Percentiles rank a stretch among this genome's conserved stretches.
Evolutionary conservation across 2,113 vertebrate genomes (phyloP).

Genomic region (Lamprologus ornatipinnis): DNA sequence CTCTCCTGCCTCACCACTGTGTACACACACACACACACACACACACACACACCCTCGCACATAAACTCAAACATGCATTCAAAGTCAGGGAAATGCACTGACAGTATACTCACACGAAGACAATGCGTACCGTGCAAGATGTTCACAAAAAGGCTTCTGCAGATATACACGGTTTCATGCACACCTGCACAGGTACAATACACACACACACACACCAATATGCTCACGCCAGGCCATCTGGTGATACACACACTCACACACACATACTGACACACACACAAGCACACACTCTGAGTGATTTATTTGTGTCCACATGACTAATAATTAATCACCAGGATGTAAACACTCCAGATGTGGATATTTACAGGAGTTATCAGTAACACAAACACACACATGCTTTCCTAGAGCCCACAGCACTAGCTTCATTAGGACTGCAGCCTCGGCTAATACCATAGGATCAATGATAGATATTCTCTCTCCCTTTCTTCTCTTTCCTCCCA

Average conservation of each 20-base stretch:
- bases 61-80: background rate
- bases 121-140: constrained; percentile 15
- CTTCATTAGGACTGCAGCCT: constrained; percentile 46
- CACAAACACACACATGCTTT: background rate
- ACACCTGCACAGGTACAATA: constrained; percentile 1
- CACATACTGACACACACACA: background rate
- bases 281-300: constrained; percentile 16
- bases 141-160: background rate
- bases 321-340: constrained; percentile 48
- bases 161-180: background rate
- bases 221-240: background rate
- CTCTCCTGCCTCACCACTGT: constrained; percentile 45
- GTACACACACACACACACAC: background rate
- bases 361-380: constrained; percentile 31
- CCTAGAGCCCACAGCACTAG: background rate
- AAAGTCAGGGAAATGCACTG: background rate
- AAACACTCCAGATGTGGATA: constrained; percentile 35
- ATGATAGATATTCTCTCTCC: constrained; percentile 40
- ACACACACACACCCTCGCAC: background rate
- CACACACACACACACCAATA: background rate
- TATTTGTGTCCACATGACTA: constrained; percentile 43
- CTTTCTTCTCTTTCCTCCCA: background rate
- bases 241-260: constrained; percentile 3
- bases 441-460: constrained; percentile 59
- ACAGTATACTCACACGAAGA: background rate